These are phyloP conservation scores for Ciconia boyciana DNA, from an alignment of 2,113 vertebrate genomes.

Conservation along the genomic window DNA sequence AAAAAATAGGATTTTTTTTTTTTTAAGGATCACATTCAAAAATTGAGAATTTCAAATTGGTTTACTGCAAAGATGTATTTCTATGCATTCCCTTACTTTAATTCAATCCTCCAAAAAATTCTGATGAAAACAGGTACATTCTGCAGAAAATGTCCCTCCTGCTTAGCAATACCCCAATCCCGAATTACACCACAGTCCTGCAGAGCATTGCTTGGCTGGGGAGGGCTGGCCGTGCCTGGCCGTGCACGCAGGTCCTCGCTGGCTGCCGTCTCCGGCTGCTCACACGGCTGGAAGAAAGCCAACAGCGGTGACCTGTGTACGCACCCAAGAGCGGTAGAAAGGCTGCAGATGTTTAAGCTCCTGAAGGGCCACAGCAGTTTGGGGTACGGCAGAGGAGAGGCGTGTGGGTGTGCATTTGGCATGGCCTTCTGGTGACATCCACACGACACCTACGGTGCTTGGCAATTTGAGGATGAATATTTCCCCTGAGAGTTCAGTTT, in stretches of 20 bases:
- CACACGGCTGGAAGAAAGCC: neutral
- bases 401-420: fast-evolving
- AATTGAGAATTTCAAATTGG: neutral
- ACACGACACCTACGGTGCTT: fast-evolving
- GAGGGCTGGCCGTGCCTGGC: neutral
- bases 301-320: neutral
- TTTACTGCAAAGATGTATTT: neutral
- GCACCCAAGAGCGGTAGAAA: neutral
- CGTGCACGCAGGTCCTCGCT: neutral
- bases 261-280: neutral
- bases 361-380: neutral
- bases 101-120: neutral
- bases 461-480: neutral
- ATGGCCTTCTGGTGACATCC: neutral
- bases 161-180: neutral
- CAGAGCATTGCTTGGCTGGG: neutral
- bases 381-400: neutral
- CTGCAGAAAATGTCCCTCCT: neutral
- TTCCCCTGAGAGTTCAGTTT: neutral
- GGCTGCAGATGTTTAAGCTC: neutral
- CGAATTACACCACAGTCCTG: neutral
- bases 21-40: neutral
- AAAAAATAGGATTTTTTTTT: neutral
- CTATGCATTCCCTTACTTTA: neutral
- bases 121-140: neutral